A percentile compares a stretch with the other conserved stretches of the same genome.
These are phyloP conservation scores for Melipona beecheii DNA, from an alignment of 2,888 invertebrate genomes.

Conservation along the genomic window DNA sequence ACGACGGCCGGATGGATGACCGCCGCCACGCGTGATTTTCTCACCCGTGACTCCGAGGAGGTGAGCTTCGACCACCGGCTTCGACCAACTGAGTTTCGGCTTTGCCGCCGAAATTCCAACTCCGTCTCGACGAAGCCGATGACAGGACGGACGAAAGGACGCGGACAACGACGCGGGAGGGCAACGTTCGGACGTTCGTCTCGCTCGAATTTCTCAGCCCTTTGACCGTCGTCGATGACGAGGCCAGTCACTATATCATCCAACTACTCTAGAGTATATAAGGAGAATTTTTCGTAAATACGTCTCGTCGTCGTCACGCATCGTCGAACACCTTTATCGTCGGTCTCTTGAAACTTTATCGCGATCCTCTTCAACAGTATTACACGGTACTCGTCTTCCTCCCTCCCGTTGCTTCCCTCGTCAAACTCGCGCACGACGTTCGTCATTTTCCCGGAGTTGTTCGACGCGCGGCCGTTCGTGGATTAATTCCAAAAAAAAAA, in stretches of 20 bases:
- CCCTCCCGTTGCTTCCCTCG: constrained; percentile 41
- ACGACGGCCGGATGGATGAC: constrained; percentile 74
- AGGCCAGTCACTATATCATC: not conserved
- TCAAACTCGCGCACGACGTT: constrained; percentile 28
- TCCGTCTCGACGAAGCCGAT: constrained; percentile 28
- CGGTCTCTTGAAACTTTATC: not conserved
- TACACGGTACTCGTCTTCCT: constrained; percentile 70
- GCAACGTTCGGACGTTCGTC: constrained; percentile 23
- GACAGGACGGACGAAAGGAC: constrained; percentile 24
- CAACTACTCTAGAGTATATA: not conserved
- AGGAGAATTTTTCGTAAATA: not conserved
- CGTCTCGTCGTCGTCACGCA: not conserved
- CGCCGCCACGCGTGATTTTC: constrained; percentile 13
- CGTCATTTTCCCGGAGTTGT: constrained; percentile 20
- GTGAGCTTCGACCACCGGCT: not conserved
- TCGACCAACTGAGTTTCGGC: not conserved
- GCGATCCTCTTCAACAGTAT: constrained; percentile 77
- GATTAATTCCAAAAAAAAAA: constrained; percentile 13
- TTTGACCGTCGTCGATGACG: not conserved
- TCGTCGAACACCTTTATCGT: not conserved
- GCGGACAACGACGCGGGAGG: constrained; percentile 21
- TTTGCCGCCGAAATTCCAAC: not conserved
- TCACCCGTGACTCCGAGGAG: constrained; percentile 14
- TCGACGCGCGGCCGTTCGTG: not conserved
- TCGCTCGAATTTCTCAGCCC: constrained; percentile 8